A percentile compares a stretch with the other conserved stretches of the same genome.
phyloP scores from a whole-genome alignment of 2,113 vertebrate species.

The Pyrgilauda ruficollis region DNA sequence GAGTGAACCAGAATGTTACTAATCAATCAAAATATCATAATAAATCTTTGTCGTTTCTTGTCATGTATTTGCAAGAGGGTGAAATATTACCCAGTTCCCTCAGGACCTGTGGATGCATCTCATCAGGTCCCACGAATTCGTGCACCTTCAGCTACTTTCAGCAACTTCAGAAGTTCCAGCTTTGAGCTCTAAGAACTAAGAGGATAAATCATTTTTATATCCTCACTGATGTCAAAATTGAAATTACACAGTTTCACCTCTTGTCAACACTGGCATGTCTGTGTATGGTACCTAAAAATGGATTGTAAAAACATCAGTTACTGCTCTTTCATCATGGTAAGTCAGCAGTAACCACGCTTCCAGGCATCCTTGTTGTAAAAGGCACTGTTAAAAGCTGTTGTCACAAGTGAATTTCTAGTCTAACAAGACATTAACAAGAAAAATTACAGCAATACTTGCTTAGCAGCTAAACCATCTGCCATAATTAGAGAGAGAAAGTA shows the following conservation, averaged over 20 bases:
- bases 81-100: not conserved
- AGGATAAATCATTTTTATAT: not conserved
- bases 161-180: not conserved
- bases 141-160: not conserved
- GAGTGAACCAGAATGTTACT: not conserved
- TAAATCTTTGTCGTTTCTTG: not conserved
- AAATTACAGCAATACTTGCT: slow-evolving; percentile 3
- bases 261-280: not conserved
- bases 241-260: not conserved
- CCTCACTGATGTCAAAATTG: not conserved
- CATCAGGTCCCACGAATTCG: not conserved
- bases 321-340: not conserved
- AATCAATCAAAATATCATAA: not conserved
- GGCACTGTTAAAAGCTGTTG: not conserved
- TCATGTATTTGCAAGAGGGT: not conserved
- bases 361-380: not conserved
- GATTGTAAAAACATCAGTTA: not conserved
- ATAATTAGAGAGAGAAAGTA: slow-evolving; percentile 43
- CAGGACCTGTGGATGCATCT: not conserved
- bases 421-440: slow-evolving; percentile 10
- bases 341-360: not conserved
- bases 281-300: not conserved
- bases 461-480: slow-evolving; percentile 12
- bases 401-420: not conserved
- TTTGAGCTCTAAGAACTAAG: not conserved